These are phyloP conservation scores for Hipposideros larvatus DNA, from an alignment of 2,797 vertebrate genomes.

Conservation along the genomic window DNA sequence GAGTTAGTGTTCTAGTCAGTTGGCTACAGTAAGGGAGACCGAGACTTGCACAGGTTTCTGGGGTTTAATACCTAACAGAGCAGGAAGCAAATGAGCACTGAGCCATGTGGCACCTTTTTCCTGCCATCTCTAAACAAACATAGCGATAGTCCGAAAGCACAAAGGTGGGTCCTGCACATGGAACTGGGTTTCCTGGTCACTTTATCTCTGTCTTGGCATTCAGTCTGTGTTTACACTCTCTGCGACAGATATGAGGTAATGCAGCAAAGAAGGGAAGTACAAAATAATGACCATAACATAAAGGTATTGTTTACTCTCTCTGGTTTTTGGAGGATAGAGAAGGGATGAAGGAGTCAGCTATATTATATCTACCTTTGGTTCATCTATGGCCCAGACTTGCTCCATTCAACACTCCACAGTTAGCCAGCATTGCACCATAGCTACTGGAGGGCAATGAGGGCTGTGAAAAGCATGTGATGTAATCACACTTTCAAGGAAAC, in stretches of 20 bases:
- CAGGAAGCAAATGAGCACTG: slow-evolving; percentile 29
- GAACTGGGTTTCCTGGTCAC: slow-evolving; percentile 54
- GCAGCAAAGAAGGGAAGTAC: not conserved
- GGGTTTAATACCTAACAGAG: slow-evolving; percentile 67
- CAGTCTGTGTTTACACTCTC: slow-evolving; percentile 64
- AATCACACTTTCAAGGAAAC: not conserved
- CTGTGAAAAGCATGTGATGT: not conserved
- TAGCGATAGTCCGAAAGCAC: slow-evolving; percentile 10
- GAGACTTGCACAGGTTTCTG: not conserved
- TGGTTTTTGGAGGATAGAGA: not conserved
- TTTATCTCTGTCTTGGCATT: slow-evolving; percentile 51
- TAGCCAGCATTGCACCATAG: not conserved
- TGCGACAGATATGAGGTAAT: slow-evolving; percentile 69
- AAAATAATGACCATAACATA: slow-evolving; percentile 18
- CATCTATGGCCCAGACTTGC: slow-evolving; percentile 26
- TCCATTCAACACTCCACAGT: not conserved
- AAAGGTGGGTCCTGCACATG: slow-evolving; percentile 52
- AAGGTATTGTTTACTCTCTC: slow-evolving; percentile 8
- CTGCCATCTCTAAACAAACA: slow-evolving; percentile 65
- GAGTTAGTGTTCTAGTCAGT: slow-evolving; percentile 12
- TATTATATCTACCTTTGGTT: not conserved
- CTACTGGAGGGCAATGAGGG: not conserved
- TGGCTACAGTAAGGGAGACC: not conserved
- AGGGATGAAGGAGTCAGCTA: not conserved
- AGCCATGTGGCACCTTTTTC: not conserved